Conservation (phyloP, 1,140 invertebrate genomes). For the Pseudomyrmex pallidus region DNA sequence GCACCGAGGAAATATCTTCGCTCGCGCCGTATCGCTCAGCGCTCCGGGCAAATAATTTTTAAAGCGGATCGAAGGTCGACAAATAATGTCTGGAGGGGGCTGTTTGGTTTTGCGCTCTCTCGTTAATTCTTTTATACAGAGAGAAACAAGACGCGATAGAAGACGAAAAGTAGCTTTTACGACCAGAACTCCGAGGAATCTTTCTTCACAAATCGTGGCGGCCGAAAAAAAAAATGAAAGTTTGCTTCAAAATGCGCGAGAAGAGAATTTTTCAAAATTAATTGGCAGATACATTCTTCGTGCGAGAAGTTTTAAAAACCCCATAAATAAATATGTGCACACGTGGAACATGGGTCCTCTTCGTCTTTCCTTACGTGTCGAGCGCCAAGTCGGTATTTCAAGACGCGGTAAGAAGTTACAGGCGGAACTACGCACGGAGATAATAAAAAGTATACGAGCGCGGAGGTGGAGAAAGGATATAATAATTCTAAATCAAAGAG, state of each 20-base stretch:
- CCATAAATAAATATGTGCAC: too few species aligned
- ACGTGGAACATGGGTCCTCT: neutral
- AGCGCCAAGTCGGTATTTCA: constrained; percentile 1
- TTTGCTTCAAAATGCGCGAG: neutral
- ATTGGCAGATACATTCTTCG: neutral
- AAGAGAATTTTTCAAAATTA: neutral
- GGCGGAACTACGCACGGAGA: constrained; percentile 10
- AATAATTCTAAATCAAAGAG: constrained; percentile 67
- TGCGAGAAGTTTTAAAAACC: too few species aligned
- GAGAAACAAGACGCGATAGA: neutral
- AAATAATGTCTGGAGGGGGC: neutral
- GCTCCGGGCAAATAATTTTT: constrained; percentile 7
- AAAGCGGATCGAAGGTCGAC: constrained; percentile 9
- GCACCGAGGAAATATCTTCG: neutral
- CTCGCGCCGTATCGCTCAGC: neutral
- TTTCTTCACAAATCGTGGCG: neutral
- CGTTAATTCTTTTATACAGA: neutral
- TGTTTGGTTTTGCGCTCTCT: neutral
- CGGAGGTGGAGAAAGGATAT: constrained; percentile 23
- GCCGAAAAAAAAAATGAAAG: neutral
- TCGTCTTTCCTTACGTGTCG: constrained; percentile 1
- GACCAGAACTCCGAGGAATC: too few species aligned
- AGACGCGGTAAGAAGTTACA: constrained; percentile 35
- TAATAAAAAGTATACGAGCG: constrained; percentile 38
- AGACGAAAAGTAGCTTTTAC: neutral